phyloP scores from a whole-genome alignment of 2,113 vertebrate genomes.

The Chascanopsetta lugubris region DNA sequence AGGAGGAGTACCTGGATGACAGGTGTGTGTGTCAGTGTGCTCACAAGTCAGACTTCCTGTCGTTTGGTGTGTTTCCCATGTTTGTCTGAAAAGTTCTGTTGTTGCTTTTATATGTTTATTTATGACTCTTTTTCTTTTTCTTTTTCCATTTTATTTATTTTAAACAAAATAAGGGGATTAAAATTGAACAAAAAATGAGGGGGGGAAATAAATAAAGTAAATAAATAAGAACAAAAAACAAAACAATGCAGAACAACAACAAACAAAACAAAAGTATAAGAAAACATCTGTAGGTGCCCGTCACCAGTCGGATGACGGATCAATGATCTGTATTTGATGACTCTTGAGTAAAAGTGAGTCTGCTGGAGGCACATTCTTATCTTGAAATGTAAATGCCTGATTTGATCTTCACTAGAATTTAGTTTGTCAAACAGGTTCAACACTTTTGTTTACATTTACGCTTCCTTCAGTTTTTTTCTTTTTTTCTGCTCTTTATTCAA shows the following conservation, averaged over 20 bases:
- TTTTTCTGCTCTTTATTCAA: not conserved
- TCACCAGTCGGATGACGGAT: too few relatives aligned
- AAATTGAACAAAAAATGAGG: too few relatives aligned
- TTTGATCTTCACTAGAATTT: conserved; percentile 10
- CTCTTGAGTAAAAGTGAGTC: conserved; percentile 15
- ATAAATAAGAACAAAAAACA: too few relatives aligned
- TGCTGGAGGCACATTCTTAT: not conserved
- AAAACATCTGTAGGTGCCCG: too few relatives aligned
- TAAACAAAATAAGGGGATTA: too few relatives aligned
- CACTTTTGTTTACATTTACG: not conserved
- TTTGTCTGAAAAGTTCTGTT: not conserved
- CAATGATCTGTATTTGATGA: too few relatives aligned
- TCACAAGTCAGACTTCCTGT: not conserved
- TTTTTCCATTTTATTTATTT: too few relatives aligned
- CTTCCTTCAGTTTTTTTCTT: not conserved
- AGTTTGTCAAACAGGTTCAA: conserved; percentile 2
- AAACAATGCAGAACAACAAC: too few relatives aligned
- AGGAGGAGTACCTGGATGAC: conserved; percentile 78
- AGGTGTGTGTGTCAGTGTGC: conserved; percentile 67
- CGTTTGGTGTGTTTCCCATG: not conserved
- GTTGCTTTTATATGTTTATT: not conserved
- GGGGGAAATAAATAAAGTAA: too few relatives aligned
- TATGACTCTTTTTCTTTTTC: too few relatives aligned
- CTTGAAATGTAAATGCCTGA: too few relatives aligned
- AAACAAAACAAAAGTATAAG: too few relatives aligned